Percentiles rank a stretch among this genome's conserved stretches.
These are phyloP conservation scores for Alosa alosa DNA, from an alignment of 2,113 vertebrate genomes.

Conservation along the genomic window DNA sequence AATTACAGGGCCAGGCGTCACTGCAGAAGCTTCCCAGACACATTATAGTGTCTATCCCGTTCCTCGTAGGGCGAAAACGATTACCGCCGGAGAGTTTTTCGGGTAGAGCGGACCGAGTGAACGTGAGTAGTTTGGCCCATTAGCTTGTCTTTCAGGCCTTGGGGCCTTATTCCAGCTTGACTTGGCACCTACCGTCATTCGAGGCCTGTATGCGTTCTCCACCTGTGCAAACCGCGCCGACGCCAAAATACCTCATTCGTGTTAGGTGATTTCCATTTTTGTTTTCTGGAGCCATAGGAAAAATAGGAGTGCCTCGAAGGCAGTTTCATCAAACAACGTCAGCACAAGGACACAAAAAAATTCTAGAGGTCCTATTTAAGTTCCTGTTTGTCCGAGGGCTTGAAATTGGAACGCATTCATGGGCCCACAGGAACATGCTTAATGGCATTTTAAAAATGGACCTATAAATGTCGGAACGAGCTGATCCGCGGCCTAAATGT, in stretches of 20 bases:
- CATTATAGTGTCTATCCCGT: background rate
- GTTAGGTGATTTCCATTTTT: background rate
- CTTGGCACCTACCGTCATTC: conserved; percentile 17
- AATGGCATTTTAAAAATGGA: background rate
- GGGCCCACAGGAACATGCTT: conserved; percentile 9
- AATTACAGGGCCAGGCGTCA: conserved; percentile 34
- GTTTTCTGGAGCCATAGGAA: background rate
- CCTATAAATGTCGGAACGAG: conserved; percentile 14
- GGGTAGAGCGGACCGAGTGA: conserved; percentile 19
- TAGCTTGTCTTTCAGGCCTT: conserved; percentile 27
- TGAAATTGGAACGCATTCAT: background rate
- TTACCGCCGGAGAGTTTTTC: conserved; percentile 1
- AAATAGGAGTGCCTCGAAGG: conserved; percentile 10
- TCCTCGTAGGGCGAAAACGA: conserved; percentile 19
- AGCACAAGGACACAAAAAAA: background rate
- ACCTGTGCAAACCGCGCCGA: conserved; percentile 34
- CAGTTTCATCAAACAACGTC: conserved; percentile 18
- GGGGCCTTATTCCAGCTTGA: background rate
- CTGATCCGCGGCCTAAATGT: conserved; percentile 18
- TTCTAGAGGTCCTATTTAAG: background rate
- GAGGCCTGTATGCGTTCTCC: conserved; percentile 20
- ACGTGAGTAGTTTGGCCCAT: background rate
- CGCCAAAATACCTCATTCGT: conserved; percentile 25
- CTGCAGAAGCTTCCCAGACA: conserved; percentile 11
- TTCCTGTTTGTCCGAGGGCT: background rate